These are phyloP conservation scores for Nipponia nippon DNA, from an alignment of 2,113 vertebrate genomes.

Conservation along the genomic window DNA sequence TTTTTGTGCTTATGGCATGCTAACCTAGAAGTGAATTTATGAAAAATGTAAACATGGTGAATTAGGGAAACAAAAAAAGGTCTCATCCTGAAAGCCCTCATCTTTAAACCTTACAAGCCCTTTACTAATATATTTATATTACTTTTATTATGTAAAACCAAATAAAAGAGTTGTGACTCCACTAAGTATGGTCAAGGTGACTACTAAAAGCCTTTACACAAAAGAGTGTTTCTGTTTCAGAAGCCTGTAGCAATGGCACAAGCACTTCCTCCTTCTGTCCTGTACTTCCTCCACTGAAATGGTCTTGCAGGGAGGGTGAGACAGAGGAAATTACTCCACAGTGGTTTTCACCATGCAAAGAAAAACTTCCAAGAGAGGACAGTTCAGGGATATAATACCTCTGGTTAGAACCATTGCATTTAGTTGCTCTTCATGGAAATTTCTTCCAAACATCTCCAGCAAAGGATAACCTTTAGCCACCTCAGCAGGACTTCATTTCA, in stretches of 20 bases:
- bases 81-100: not conserved
- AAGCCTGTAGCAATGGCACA: fast-evolving
- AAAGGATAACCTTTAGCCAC: not conserved
- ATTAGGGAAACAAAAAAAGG: not conserved
- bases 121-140: not conserved
- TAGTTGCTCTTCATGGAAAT: not conserved
- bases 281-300: not conserved
- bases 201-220: not conserved
- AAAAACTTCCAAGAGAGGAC: not conserved
- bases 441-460: not conserved
- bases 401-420: not conserved
- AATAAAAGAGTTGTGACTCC: not conserved
- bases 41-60: not conserved
- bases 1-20: not conserved
- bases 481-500: not conserved
- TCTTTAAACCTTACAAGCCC: not conserved
- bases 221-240: not conserved
- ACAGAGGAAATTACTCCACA: not conserved
- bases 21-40: not conserved
- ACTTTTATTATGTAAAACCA: not conserved
- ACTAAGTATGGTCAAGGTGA: not conserved
- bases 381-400: not conserved
- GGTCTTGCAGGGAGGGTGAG: not conserved
- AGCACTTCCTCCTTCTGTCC: not conserved
- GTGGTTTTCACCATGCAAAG: not conserved